These are phyloP conservation scores for Caenorhabditis sp. DNA, from an alignment of 2,888 invertebrate genomes.

Conservation along the genomic window DNA sequence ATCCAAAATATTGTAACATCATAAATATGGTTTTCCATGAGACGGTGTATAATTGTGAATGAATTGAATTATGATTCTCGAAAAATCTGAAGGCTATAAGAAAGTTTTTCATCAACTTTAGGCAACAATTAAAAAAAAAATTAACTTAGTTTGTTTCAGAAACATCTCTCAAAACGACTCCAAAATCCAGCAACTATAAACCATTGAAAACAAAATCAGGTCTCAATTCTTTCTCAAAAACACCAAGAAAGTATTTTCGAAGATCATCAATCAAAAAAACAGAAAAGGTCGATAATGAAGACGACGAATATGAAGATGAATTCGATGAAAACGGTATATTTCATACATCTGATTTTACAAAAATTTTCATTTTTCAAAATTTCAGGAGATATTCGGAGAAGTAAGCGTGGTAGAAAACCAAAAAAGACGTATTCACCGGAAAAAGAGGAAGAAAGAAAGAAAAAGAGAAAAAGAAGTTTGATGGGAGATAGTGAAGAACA, in stretches of 20 bases:
- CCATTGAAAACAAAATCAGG: background rate
- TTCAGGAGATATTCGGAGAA: background rate
- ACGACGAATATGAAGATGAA: slow-evolving; percentile 3
- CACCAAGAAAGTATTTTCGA: background rate
- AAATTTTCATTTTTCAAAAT: background rate
- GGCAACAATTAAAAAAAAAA: too few relatives aligned
- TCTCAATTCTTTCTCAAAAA: background rate
- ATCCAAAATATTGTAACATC: too few relatives aligned
- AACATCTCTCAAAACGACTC: background rate
- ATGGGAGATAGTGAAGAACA: background rate
- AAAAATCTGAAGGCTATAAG: too few relatives aligned
- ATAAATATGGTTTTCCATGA: too few relatives aligned
- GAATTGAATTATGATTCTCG: background rate
- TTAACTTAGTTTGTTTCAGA: too few relatives aligned
- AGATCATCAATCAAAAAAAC: background rate
- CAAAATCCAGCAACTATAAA: background rate
- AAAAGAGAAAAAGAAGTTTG: background rate
- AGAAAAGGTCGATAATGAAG: too few relatives aligned
- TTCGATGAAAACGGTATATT: background rate
- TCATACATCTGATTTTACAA: background rate
- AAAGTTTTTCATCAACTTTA: too few relatives aligned
- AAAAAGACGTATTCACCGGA: slow-evolving; percentile 1
- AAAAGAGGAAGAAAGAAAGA: background rate
- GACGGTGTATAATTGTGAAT: too few relatives aligned
- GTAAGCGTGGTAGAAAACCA: background rate